Conservation (phyloP, 1,140 invertebrate genomes). For the Phthorimaea operculella region DNA sequence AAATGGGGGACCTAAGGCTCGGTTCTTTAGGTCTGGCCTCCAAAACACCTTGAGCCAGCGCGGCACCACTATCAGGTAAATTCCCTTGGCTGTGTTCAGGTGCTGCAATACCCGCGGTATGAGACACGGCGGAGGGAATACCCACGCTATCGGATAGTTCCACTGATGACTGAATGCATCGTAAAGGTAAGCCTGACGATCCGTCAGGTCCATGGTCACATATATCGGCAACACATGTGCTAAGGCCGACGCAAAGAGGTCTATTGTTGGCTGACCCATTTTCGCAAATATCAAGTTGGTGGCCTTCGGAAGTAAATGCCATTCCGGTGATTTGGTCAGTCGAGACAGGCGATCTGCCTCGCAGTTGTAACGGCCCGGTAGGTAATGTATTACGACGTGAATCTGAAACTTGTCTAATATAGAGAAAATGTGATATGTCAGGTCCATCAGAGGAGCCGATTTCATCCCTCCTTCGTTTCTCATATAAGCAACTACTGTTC, state of each 20-base stretch:
- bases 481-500: constrained; percentile 11
- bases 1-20: constrained; percentile 16
- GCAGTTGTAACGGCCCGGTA: constrained; percentile 23
- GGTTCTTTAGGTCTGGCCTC: constrained; percentile 22
- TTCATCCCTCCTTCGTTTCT: constrained; percentile 29
- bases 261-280: neutral
- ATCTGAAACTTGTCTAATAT: constrained; percentile 6
- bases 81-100: neutral
- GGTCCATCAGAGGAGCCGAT: constrained; percentile 20
- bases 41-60: constrained; percentile 23
- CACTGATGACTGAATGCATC: neutral
- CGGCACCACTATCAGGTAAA: constrained; percentile 7
- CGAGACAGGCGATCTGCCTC: constrained; percentile 25
- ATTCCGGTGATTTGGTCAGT: neutral
- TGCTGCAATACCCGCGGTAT: neutral
- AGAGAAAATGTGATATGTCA: constrained; percentile 21
- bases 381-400: constrained; percentile 9
- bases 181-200: constrained; percentile 15
- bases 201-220: constrained; percentile 18
- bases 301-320: neutral
- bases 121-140: neutral
- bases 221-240: constrained; percentile 19
- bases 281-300: neutral
- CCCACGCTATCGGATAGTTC: neutral
- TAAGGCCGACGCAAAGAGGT: constrained; percentile 21